Percentiles rank a stretch among this genome's conserved stretches.
phyloP scores from a whole-genome alignment of 1,140 invertebrate species.

The Pseudomyrmex dendroicus region DNA sequence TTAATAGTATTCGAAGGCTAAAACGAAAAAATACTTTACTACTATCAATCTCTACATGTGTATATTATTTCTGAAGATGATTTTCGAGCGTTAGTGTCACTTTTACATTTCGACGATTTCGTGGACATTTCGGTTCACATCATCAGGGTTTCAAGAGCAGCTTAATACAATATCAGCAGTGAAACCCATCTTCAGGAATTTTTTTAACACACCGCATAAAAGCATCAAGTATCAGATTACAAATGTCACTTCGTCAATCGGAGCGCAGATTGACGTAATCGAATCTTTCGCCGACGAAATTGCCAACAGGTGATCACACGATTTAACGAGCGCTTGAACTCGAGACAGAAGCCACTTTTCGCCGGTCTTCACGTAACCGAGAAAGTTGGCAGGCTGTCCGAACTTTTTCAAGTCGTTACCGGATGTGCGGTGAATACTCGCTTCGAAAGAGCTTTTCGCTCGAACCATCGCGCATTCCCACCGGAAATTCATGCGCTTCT shows the following conservation, averaged over 20 bases:
- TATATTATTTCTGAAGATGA: too few relatives aligned
- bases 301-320: conserved; percentile 64
- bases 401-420: conserved; percentile 52
- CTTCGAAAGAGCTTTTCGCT: neutral
- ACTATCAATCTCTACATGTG: too few relatives aligned
- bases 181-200: too few relatives aligned
- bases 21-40: too few relatives aligned
- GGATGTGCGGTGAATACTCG: neutral
- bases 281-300: neutral
- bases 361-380: neutral
- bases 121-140: too few relatives aligned
- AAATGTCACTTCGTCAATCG: neutral
- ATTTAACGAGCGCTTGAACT: conserved; percentile 57
- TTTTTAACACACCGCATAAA: too few relatives aligned
- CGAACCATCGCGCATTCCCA: neutral
- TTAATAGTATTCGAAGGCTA: too few relatives aligned
- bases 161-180: too few relatives aligned
- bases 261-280: conserved; percentile 26
- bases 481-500: conserved; percentile 19
- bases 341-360: conserved; percentile 9
- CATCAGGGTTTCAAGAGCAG: too few relatives aligned
- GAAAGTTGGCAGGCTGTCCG: conserved; percentile 39
- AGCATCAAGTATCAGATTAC: too few relatives aligned
- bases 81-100: too few relatives aligned
- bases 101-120: too few relatives aligned